Evolutionary conservation across 1,140 invertebrate species (phyloP).

Genomic region (Belonocnema kinseyi): DNA sequence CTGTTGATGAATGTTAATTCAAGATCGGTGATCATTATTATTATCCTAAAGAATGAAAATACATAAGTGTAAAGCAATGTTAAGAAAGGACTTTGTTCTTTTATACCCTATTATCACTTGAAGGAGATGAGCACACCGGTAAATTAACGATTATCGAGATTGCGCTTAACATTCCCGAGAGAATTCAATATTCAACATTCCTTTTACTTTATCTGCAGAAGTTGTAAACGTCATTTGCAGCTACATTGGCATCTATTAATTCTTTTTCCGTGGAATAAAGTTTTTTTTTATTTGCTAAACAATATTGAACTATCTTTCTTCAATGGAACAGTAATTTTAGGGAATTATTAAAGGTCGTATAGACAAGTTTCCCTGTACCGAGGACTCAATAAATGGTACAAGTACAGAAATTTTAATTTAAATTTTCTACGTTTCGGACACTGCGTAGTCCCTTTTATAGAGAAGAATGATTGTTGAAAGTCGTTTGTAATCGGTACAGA

Average conservation of each 20-base stretch:
- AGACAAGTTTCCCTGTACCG: too few species aligned
- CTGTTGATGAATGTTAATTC: background rate
- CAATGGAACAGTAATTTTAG: too few species aligned
- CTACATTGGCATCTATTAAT: background rate
- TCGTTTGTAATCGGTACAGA: too few species aligned
- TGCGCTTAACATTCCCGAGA: background rate
- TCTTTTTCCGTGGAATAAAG: background rate
- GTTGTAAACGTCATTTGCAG: constrained; percentile 6
- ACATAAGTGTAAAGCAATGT: background rate
- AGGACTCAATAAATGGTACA: too few species aligned
- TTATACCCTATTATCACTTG: constrained; percentile 1
- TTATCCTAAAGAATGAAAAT: constrained; percentile 4
- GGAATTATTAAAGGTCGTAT: too few species aligned
- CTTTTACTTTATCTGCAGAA: background rate
- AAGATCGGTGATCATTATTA: background rate
- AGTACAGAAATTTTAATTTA: too few species aligned
- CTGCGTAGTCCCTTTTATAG: too few species aligned
- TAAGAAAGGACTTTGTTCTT: background rate
- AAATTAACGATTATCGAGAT: constrained; percentile 19
- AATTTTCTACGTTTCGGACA: too few species aligned
- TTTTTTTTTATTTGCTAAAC: background rate
- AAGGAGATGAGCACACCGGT: constrained; percentile 1
- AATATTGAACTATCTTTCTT: too few species aligned
- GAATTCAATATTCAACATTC: background rate
- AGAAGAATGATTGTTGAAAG: too few species aligned